Evolutionary conservation across 2,888 invertebrate species (phyloP).

Genomic region (Ectemnius cavifrons): DNA sequence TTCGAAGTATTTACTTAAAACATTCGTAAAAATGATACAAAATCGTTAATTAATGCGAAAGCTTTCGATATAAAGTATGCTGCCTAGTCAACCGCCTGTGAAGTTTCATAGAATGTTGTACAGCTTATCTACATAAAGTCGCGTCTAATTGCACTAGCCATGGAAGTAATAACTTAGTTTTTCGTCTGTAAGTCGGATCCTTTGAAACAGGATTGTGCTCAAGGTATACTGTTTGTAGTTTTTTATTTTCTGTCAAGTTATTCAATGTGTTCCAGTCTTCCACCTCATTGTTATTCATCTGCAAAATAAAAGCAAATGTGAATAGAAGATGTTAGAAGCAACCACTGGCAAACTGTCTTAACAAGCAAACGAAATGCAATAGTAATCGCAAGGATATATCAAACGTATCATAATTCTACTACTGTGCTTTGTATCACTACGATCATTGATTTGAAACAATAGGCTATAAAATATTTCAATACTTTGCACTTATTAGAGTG

Average conservation of each 20-base stretch:
- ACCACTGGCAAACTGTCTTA: too few relatives aligned
- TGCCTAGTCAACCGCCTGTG: too few relatives aligned
- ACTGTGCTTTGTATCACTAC: too few relatives aligned
- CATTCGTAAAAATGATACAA: constrained; percentile 20
- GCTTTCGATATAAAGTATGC: too few relatives aligned
- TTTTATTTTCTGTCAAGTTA: constrained; percentile 83
- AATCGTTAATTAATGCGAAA: constrained; percentile 11
- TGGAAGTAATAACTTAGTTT: constrained; percentile 92
- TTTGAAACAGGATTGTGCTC: constrained; percentile 93
- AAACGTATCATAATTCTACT: too few relatives aligned
- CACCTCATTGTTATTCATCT: constrained; percentile 95
- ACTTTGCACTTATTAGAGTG: too few relatives aligned
- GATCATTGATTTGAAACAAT: too few relatives aligned
- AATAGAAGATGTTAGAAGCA: too few relatives aligned
- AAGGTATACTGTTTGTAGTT: constrained; percentile 91
- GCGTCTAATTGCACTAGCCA: constrained; percentile 96
- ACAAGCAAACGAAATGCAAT: too few relatives aligned
- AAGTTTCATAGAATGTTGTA: background rate
- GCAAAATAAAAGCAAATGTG: constrained; percentile 65
- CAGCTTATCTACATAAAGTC: constrained; percentile 87
- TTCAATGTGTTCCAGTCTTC: constrained; percentile 92
- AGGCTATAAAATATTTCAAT: too few relatives aligned
- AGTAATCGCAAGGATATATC: too few relatives aligned
- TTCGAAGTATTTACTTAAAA: constrained; percentile 1
- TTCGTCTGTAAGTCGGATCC: constrained; percentile 93